Evolutionary conservation across 2,888 invertebrate species (phyloP), one percentile per base, ranked within the genome.

Genomic region (Stenolophus ochropezus): DNA sequence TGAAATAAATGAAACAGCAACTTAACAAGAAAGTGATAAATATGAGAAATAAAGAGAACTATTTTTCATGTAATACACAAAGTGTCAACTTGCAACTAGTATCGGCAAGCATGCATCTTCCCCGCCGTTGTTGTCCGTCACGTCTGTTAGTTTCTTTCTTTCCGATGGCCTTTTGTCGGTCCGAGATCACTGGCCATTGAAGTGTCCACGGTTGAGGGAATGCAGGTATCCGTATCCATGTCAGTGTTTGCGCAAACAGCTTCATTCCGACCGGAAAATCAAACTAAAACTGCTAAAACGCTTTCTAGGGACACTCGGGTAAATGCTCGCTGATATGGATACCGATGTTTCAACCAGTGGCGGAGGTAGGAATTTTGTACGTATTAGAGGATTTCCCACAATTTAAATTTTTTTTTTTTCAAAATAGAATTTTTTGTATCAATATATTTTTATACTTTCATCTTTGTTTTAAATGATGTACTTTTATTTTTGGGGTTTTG

Each of bases 101-200:
- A n/a, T 69, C 16, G 20, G 27, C 23, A 14, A 18, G 27, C 8
- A 25, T 3, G 20, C 33, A 74, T 5, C 61, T 61, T 23, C 25
- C 4, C 27, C 8, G 23, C 23, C 14, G 42, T 42, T 77, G 58
- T 76, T 23, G 25, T 20, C 53, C 53, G 25, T 75, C 53, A 76
- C 53, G 58, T 77, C 61, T 58, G 61, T 61, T 58, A 11, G 8
- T 74, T 74, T 27, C 20, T 61, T 56, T 42, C 47, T 61, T 49
- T 1, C 79, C 69, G 79, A 65, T 51, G 27, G 79, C 53, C 79
- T 79, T 79, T 79, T 79, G 79, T 79, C 79, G 79, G 79, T 65
- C 49, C 21, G 21, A 49, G 49, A 73, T 73, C 49, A 77, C 61
- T 51, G 51, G 18, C 71, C 53, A 79, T 79, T 79, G 25, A 71